These are phyloP conservation scores for Allacma fusca DNA, from an alignment of 2,888 invertebrate genomes.

Conservation along the genomic window DNA sequence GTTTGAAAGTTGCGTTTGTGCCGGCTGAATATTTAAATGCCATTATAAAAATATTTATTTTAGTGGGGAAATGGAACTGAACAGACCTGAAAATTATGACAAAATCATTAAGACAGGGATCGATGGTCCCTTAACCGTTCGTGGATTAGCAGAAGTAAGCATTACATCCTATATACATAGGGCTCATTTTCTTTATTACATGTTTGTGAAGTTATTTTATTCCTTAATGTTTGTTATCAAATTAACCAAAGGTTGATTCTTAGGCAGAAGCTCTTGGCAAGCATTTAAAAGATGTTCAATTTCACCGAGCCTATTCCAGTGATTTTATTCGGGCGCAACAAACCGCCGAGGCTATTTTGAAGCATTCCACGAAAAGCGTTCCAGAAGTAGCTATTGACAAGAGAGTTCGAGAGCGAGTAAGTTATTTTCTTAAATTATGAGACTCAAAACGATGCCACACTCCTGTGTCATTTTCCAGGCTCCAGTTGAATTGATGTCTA, in stretches of 20 bases:
- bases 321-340: conserved; percentile 44
- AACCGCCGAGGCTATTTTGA: conserved; percentile 43
- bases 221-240: no score
- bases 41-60: no score
- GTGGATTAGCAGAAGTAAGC: conserved; percentile 41
- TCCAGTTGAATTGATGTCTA: no score
- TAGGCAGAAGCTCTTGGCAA: conserved; percentile 45
- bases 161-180: no score
- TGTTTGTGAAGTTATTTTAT: background rate
- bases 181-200: no score
- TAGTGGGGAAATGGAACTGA: conserved; percentile 50
- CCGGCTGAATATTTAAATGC: no score
- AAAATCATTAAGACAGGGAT: conserved; percentile 44
- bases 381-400: conserved; percentile 32
- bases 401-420: conserved; percentile 46
- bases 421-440: background rate
- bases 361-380: conserved; percentile 30
- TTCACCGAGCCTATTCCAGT: conserved; percentile 37
- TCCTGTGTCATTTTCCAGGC: no score
- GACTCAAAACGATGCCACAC: no score
- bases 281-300: conserved; percentile 35
- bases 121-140: conserved; percentile 40
- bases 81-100: conserved; percentile 43
- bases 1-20: no score
- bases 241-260: no score